A percentile compares a stretch with the other conserved stretches of the same genome.
Evolutionary conservation across 1,140 invertebrate species (phyloP).

Genomic region (Stenopsyche tienmushanensis): DNA sequence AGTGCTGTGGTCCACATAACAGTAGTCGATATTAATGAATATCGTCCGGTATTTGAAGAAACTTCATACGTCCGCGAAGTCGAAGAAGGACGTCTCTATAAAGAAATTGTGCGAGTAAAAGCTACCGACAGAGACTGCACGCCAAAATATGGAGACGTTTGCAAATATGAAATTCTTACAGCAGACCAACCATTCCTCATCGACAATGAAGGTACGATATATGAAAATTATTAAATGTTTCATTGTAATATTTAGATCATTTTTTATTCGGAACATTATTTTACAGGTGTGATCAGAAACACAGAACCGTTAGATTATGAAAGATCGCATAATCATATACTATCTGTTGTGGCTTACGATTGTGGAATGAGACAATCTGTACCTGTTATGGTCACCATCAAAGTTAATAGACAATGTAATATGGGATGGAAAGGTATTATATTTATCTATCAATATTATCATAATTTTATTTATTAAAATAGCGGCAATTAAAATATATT

Average conservation of each 20-base stretch:
- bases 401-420: slow-evolving; percentile 76
- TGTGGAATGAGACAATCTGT: slow-evolving; percentile 89
- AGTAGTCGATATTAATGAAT: slow-evolving; percentile 95
- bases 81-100: slow-evolving; percentile 87
- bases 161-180: slow-evolving; percentile 93
- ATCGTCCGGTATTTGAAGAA: slow-evolving; percentile 83
- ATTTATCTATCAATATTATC: slow-evolving; percentile 3
- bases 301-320: slow-evolving; percentile 90
- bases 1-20: slow-evolving; percentile 92
- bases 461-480: slow-evolving; percentile 16
- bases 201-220: slow-evolving; percentile 85
- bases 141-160: slow-evolving; percentile 88
- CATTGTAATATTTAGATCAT: too few relatives aligned
- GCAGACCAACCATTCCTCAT: slow-evolving; percentile 89
- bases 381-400: slow-evolving; percentile 92
- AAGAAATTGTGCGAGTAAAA: slow-evolving; percentile 86
- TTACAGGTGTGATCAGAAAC: slow-evolving; percentile 79
- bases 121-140: slow-evolving; percentile 91
- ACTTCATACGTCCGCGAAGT: slow-evolving; percentile 87
- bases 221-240: too few relatives aligned
- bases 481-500: slow-evolving; percentile 9
- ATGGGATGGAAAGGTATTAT: slow-evolving; percentile 75
- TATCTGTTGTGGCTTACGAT: slow-evolving; percentile 95
- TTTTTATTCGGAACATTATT: too few relatives aligned
- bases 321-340: slow-evolving; percentile 90